Percentiles rank a stretch among this genome's conserved stretches.
Evolutionary conservation across 2,797 vertebrate species (phyloP).

Genomic region (Squalus acanthias): DNA sequence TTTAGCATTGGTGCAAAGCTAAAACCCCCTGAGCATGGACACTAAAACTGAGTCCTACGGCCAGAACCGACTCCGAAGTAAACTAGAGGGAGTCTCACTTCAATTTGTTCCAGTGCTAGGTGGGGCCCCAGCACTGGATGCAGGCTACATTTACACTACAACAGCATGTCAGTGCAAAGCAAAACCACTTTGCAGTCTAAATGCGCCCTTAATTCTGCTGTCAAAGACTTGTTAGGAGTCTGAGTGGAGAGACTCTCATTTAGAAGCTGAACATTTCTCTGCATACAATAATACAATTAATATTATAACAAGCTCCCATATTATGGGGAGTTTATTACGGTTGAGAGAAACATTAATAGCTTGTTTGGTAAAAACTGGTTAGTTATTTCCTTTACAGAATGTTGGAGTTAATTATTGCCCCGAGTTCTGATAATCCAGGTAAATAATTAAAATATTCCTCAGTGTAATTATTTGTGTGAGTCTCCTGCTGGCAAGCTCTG

Average conservation of each 20-base stretch:
- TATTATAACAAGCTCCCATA: neutral
- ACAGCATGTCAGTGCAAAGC: neutral
- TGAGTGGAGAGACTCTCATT: neutral
- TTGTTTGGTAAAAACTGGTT: neutral
- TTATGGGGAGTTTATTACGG: neutral
- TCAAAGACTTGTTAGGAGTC: neutral
- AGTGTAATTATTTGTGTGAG: neutral
- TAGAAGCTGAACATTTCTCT: neutral
- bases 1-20: neutral
- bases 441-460: neutral
- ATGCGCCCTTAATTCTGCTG: neutral
- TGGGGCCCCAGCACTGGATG: neutral
- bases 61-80: neutral
- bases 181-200: neutral
- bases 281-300: neutral
- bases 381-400: slow-evolving; percentile 17
- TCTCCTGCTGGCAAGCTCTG: neutral
- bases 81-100: neutral
- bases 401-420: slow-evolving; percentile 14
- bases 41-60: neutral
- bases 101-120: neutral
- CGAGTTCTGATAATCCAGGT: neutral
- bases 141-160: neutral
- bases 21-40: neutral
- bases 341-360: neutral